Conservation (phyloP, 2,797 vertebrate species). For the Brotula barbata region DNA sequence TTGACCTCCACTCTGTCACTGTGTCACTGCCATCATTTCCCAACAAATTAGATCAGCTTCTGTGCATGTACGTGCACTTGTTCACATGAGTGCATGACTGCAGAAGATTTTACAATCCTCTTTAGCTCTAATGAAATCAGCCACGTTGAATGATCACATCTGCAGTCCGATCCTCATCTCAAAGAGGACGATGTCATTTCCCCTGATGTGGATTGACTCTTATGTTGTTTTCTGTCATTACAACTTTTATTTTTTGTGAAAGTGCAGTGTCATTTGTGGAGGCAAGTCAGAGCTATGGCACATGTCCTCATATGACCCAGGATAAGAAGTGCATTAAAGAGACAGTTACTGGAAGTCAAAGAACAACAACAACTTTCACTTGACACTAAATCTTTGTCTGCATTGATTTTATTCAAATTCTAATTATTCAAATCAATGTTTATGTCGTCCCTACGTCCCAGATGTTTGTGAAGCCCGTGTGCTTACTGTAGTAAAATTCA, state of each 20-base stretch:
- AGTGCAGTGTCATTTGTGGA: conserved; percentile 5
- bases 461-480: conserved; percentile 37
- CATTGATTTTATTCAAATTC: conserved; percentile 13
- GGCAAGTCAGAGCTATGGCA: conserved; percentile 18
- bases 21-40: conserved; percentile 34
- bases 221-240: conserved; percentile 15
- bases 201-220: conserved; percentile 15
- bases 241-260: conserved; percentile 10
- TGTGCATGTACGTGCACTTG: background rate
- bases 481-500: conserved; percentile 12
- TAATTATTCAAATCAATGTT: conserved; percentile 46
- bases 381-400: conserved; percentile 8
- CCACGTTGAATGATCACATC: conserved; percentile 38
- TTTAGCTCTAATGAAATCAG: conserved; percentile 50
- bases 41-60: conserved; percentile 41
- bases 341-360: conserved; percentile 16
- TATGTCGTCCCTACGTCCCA: conserved; percentile 27
- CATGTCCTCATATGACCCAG: conserved; percentile 37
- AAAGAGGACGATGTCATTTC: conserved; percentile 26
- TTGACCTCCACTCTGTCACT: conserved; percentile 50
- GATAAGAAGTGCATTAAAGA: conserved; percentile 29
- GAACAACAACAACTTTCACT: background rate
- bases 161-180: conserved; percentile 33
- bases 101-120: conserved; percentile 28
- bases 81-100: background rate